Evolutionary conservation across 2,888 invertebrate genomes (phyloP).

Genomic region (Himalopsyche anomala): DNA sequence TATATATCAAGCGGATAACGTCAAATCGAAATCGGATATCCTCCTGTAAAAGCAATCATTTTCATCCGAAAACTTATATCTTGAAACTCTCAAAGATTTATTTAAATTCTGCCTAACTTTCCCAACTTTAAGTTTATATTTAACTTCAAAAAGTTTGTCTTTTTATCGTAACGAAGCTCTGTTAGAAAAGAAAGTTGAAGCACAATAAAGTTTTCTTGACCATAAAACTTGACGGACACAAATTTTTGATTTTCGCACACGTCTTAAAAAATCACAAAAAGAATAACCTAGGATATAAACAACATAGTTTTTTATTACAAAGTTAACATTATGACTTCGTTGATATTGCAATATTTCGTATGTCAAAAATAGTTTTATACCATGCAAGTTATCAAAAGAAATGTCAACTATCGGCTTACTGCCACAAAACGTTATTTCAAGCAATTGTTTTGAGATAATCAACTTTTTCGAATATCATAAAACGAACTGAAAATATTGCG

Average conservation of each 20-base stretch:
- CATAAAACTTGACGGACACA: not conserved
- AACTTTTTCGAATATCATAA: too few relatives aligned
- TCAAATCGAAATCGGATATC: slow-evolving; percentile 10
- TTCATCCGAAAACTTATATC: slow-evolving; percentile 16
- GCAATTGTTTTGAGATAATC: too few relatives aligned
- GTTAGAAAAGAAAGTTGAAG: not conserved
- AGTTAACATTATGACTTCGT: too few relatives aligned
- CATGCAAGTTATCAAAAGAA: too few relatives aligned
- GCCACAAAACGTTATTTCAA: too few relatives aligned
- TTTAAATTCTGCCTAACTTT: not conserved
- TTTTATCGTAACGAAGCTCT: slow-evolving; percentile 1
- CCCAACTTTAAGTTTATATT: not conserved
- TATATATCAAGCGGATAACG: not conserved
- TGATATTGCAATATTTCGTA: too few relatives aligned
- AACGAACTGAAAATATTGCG: too few relatives aligned
- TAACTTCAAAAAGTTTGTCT: not conserved
- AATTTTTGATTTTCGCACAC: not conserved
- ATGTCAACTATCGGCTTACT: too few relatives aligned
- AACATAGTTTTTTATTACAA: too few relatives aligned
- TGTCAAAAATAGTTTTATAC: too few relatives aligned
- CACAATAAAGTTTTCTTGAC: not conserved
- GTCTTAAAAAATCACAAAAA: too few relatives aligned
- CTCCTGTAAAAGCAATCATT: not conserved
- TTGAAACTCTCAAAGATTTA: not conserved
- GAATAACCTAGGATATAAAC: too few relatives aligned